Conservation (phyloP, 1,140 invertebrate genomes). For the Neodiprion fabricii region DNA sequence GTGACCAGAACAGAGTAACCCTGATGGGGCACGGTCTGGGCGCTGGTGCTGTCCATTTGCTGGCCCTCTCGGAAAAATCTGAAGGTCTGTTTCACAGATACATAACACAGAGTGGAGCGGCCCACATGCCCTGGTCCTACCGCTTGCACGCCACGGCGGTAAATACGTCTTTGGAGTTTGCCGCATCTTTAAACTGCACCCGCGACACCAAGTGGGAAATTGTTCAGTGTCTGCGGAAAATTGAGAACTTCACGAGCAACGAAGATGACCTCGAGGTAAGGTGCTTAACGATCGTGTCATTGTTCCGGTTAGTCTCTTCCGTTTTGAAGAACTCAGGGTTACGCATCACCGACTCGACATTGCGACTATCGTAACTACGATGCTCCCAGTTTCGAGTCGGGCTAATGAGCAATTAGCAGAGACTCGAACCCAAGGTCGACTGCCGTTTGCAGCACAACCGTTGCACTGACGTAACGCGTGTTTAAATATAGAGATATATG, state of each 20-base stretch:
- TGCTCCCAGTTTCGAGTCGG: neutral
- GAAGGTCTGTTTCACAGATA: constrained; percentile 63
- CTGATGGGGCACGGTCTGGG: constrained; percentile 60
- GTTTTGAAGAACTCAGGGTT: too few species aligned
- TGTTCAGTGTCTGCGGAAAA: constrained; percentile 39
- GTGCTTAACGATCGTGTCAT: neutral
- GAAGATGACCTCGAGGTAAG: neutral
- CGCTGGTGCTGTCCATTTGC: constrained; percentile 44
- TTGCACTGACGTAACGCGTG: neutral
- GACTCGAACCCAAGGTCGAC: neutral
- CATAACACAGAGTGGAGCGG: constrained; percentile 65
- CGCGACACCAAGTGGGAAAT: constrained; percentile 31
- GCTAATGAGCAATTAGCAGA: neutral
- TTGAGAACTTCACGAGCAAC: constrained; percentile 3
- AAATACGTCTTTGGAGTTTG: constrained; percentile 27
- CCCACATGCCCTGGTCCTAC: constrained; percentile 46
- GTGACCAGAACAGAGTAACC: constrained; percentile 61
- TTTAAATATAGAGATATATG: neutral
- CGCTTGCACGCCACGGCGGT: constrained; percentile 26
- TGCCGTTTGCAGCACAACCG: neutral
- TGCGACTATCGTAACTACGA: neutral
- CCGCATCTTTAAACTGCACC: constrained; percentile 13
- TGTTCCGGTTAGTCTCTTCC: neutral
- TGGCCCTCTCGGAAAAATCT: constrained; percentile 54
- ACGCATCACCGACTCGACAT: too few species aligned